A percentile compares a stretch with the other conserved stretches of the same genome.
Conservation (phyloP, 2,888 invertebrate species). For the Cephus runcator region DNA sequence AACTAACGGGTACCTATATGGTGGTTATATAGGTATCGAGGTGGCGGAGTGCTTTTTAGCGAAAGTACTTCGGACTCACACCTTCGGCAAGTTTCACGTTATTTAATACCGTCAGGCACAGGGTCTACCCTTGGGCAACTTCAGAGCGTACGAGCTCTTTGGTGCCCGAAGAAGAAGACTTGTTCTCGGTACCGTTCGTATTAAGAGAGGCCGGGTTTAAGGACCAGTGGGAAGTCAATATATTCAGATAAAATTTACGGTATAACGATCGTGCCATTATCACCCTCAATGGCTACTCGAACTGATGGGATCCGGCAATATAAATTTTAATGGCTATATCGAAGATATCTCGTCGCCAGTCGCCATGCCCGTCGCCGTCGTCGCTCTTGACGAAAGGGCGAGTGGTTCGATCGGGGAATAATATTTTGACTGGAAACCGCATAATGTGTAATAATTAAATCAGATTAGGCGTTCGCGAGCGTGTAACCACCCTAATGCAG, state of each 20-base stretch:
- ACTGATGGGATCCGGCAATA: neutral
- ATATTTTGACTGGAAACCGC: conserved; percentile 30
- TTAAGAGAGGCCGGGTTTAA: neutral
- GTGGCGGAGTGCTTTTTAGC: neutral
- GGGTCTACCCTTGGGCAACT: neutral
- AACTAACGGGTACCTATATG: neutral
- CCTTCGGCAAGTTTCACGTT: neutral
- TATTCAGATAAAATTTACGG: neutral
- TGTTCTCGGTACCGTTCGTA: neutral
- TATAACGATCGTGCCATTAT: neutral
- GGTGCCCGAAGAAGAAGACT: neutral
- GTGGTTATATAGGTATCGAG: neutral
- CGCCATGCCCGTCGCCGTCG: neutral
- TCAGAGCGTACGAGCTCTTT: neutral
- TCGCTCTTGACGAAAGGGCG: neutral
- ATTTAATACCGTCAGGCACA: neutral
- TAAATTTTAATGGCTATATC: neutral
- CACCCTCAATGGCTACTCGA: neutral
- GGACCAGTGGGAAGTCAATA: neutral
- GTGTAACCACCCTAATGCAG: conserved; percentile 48
- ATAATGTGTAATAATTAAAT: conserved; percentile 59
- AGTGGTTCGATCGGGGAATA: conserved; percentile 10
- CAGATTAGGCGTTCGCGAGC: conserved; percentile 49
- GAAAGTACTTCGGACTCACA: neutral
- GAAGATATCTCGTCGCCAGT: neutral